phyloP scores from a whole-genome alignment of 1,140 invertebrate genomes.

The Tribolium madens region DNA sequence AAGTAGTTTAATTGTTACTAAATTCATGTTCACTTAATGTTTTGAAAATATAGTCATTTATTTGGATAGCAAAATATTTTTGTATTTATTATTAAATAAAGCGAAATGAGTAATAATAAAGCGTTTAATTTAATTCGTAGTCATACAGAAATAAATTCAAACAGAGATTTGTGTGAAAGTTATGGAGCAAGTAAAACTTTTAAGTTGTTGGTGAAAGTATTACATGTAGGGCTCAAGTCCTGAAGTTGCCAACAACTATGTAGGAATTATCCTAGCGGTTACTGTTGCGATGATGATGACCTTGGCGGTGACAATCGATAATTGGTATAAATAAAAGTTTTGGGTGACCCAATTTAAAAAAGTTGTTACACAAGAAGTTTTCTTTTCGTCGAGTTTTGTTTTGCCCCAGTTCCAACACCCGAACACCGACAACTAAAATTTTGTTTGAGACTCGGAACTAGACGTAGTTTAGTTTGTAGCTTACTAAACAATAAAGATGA shows the following conservation, averaged over 20 bases:
- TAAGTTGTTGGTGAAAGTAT: conserved; percentile 52
- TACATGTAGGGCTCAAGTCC: conserved; percentile 47
- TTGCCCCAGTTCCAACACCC: conserved; percentile 27
- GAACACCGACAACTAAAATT: conserved; percentile 19
- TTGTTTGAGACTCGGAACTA: conserved; percentile 20
- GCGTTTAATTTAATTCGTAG: too few species aligned
- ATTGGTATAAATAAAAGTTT: conserved; percentile 35
- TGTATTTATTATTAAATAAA: too few species aligned
- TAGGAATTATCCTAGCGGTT: conserved; percentile 5
- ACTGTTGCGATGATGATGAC: not conserved
- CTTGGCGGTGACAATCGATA: conserved; percentile 30
- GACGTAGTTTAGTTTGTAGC: conserved; percentile 22
- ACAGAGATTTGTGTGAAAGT: conserved; percentile 23
- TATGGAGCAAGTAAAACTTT: conserved; percentile 45
- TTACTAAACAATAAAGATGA: conserved; percentile 16
- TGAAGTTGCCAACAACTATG: conserved; percentile 41
- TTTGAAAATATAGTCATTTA: too few species aligned
- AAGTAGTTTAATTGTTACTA: too few species aligned
- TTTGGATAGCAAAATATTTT: too few species aligned
- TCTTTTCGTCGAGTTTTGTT: conserved; percentile 20
- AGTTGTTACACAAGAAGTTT: conserved; percentile 26
- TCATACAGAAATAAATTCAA: not conserved
- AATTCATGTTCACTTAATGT: too few species aligned
- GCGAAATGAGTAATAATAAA: too few species aligned
- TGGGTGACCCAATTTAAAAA: conserved; percentile 33